phyloP scores from a whole-genome alignment of 1,140 invertebrate species.

The Homarus americanus region DNA sequence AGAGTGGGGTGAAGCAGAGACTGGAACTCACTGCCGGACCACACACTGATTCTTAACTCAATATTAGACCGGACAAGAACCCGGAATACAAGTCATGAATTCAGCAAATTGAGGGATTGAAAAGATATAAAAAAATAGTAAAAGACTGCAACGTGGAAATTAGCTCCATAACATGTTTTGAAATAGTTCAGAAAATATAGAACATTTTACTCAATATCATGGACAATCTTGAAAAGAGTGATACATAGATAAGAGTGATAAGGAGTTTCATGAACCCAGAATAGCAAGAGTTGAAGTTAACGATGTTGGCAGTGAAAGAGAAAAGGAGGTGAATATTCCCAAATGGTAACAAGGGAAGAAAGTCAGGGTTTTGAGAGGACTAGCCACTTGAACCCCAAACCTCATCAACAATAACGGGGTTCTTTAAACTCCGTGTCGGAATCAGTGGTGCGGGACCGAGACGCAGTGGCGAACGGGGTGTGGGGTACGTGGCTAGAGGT shows the following conservation, averaged over 20 bases:
- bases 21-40: not conserved
- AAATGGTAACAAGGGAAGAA: too few relatives aligned
- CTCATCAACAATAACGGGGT: not conserved
- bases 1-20: not conserved
- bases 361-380: too few relatives aligned
- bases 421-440: not conserved
- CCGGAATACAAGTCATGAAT: not conserved
- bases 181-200: too few relatives aligned
- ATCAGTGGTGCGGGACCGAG: not conserved
- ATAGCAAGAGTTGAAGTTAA: too few relatives aligned
- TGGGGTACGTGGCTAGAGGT: not conserved
- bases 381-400: too few relatives aligned
- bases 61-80: not conserved
- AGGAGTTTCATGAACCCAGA: too few relatives aligned
- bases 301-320: too few relatives aligned
- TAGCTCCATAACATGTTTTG: not conserved
- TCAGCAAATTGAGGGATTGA: not conserved
- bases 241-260: too few relatives aligned
- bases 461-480: not conserved
- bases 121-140: not conserved
- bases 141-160: not conserved
- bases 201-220: too few relatives aligned
- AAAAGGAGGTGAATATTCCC: too few relatives aligned
- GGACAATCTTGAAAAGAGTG: too few relatives aligned
- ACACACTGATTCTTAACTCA: not conserved